Conservation (phyloP, 1,140 invertebrate species). For the Copidosoma floridanum region DNA sequence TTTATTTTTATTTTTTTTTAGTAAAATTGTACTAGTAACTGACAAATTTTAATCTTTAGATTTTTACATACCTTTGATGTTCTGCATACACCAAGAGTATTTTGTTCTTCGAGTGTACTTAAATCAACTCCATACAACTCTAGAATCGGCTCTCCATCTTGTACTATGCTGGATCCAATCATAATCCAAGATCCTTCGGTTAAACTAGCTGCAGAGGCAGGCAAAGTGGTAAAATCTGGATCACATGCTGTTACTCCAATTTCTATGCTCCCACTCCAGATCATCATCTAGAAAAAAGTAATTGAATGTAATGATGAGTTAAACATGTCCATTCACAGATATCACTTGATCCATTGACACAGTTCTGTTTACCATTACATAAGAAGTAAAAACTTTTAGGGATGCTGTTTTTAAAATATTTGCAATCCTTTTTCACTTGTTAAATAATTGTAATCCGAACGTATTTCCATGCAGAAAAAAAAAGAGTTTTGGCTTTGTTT, state of each 20-base stretch:
- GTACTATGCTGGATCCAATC: constrained; percentile 80
- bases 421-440: too few species aligned
- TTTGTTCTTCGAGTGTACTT: constrained; percentile 80
- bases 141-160: constrained; percentile 76
- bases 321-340: too few species aligned
- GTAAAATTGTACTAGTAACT: constrained; percentile 14
- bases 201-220: constrained; percentile 80
- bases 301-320: constrained; percentile 1
- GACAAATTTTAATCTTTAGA: not conserved
- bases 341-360: too few species aligned
- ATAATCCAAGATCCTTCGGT: constrained; percentile 85
- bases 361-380: too few species aligned
- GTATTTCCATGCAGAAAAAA: too few species aligned
- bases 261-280: constrained; percentile 90
- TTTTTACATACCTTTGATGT: constrained; percentile 67
- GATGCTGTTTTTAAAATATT: too few species aligned
- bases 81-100: constrained; percentile 79
- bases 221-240: constrained; percentile 77
- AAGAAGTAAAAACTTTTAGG: too few species aligned
- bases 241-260: constrained; percentile 86
- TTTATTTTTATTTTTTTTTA: constrained; percentile 20
- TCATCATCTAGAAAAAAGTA: constrained; percentile 61
- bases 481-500: too few species aligned
- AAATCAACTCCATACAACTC: constrained; percentile 84
- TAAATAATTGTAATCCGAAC: too few species aligned